A percentile compares a stretch with the other conserved stretches of the same genome.
phyloP scores from a whole-genome alignment of 2,888 invertebrate species.

The Acrobasis repandana region DNA sequence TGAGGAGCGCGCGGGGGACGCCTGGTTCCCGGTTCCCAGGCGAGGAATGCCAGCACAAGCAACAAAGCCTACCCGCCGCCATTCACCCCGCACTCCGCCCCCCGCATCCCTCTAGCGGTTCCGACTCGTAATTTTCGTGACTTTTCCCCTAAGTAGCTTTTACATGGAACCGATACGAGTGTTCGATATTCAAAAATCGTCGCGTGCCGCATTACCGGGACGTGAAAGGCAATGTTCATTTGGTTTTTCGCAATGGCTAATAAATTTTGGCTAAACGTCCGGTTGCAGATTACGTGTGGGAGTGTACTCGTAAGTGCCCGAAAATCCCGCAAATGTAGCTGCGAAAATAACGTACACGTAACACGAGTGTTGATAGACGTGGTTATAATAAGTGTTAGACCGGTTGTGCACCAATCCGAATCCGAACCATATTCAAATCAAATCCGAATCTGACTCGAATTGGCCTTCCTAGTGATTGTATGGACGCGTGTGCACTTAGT shows the following conservation, averaged over 20 bases:
- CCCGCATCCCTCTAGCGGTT: constrained; percentile 53
- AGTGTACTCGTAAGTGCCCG: not conserved
- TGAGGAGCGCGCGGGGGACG: constrained; percentile 46
- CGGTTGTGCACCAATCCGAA: no score
- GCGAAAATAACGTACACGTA: constrained; percentile 23
- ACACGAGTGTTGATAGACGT: constrained; percentile 27
- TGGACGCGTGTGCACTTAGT: no score
- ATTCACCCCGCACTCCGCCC: constrained; percentile 67
- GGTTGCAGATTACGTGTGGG: constrained; percentile 17
- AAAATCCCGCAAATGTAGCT: no score
- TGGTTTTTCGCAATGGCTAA: constrained; percentile 35
- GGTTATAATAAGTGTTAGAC: constrained; percentile 56
- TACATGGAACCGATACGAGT: constrained; percentile 47
- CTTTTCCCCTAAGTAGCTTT: constrained; percentile 66
- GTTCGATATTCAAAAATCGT: constrained; percentile 58
- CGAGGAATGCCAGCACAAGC: constrained; percentile 80
- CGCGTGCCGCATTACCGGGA: constrained; percentile 44
- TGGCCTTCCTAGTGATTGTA: no score
- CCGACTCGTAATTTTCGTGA: constrained; percentile 71
- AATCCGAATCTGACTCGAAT: no score
- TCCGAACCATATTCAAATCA: no score
- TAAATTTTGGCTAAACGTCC: constrained; percentile 25
- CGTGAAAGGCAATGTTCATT: constrained; percentile 44
- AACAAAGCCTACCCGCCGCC: constrained; percentile 80
- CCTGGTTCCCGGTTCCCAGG: constrained; percentile 78